Evolutionary conservation across 2,797 vertebrate species (phyloP).

Genomic region (Eulemur rubriventer): DNA sequence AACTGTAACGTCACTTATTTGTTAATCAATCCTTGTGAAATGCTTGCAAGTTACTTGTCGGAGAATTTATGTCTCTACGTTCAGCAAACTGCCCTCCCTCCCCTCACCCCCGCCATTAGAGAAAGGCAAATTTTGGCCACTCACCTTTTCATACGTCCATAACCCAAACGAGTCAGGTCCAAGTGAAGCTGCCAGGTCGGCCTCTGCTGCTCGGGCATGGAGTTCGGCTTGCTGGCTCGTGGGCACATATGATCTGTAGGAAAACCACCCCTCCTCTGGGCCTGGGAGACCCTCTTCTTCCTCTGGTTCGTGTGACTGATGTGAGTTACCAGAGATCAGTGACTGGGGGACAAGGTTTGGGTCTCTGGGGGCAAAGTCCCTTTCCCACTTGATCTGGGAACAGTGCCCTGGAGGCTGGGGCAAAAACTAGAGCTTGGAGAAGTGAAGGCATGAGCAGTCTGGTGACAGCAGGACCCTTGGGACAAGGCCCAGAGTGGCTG

Average conservation of each 20-base stretch:
- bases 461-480: too few species aligned
- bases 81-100: not conserved
- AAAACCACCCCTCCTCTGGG: not conserved
- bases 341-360: not conserved
- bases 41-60: not conserved
- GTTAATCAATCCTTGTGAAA: not conserved
- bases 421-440: not conserved
- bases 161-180: not conserved
- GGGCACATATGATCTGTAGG: not conserved
- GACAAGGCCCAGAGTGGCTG: not conserved
- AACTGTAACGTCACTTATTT: not conserved
- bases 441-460: too few species aligned
- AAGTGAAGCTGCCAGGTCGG: not conserved
- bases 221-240: not conserved
- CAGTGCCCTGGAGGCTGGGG: not conserved
- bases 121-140: not conserved
- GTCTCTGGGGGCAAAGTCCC: not conserved
- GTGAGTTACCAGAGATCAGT: not conserved
- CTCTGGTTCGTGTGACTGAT: not conserved
- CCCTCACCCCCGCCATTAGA: not conserved
- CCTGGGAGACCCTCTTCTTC: accelerated
- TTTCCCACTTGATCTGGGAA: not conserved
- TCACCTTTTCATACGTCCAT: not conserved
- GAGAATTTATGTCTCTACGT: not conserved
- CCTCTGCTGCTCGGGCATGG: accelerated